Conservation (phyloP, 2,113 vertebrate species). For the Echinops telfairi region DNA sequence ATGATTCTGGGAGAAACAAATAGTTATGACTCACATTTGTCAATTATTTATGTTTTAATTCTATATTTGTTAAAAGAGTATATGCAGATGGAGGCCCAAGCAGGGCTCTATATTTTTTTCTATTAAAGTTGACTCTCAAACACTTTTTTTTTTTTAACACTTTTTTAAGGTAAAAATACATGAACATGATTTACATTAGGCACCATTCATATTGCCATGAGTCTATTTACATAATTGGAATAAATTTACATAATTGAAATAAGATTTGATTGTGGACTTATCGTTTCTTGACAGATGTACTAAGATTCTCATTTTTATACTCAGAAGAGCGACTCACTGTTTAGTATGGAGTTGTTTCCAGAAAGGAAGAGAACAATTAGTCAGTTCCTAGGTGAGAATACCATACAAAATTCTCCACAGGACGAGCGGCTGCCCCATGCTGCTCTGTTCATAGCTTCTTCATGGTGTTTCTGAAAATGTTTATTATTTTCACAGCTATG, state of each 20-base stretch:
- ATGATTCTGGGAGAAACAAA: not conserved
- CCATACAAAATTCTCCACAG: not conserved
- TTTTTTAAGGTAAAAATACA: not conserved
- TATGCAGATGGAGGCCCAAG: not conserved
- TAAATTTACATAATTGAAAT: conserved; percentile 19
- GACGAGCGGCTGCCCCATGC: not conserved
- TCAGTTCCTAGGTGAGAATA: not conserved
- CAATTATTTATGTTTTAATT: not conserved
- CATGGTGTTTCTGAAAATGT: not conserved
- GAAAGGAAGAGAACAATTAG: not conserved
- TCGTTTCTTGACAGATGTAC: not conserved
- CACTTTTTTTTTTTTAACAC: not conserved
- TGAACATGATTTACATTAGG: not conserved
- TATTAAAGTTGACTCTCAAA: not conserved
- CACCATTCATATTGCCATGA: not conserved
- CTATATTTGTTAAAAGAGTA: not conserved
- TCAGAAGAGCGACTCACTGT: not conserved
- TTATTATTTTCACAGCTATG: not conserved
- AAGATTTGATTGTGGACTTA: not conserved
- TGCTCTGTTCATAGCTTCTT: not conserved
- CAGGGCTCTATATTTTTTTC: not conserved
- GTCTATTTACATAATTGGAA: not conserved
- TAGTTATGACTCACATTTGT: not conserved
- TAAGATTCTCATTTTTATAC: not conserved
- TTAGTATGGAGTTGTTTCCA: not conserved